Evolutionary conservation across 2,888 invertebrate species (phyloP), one percentile per base, ranked within the genome.

Genomic region (Drosophila neoperkinsi): DNA sequence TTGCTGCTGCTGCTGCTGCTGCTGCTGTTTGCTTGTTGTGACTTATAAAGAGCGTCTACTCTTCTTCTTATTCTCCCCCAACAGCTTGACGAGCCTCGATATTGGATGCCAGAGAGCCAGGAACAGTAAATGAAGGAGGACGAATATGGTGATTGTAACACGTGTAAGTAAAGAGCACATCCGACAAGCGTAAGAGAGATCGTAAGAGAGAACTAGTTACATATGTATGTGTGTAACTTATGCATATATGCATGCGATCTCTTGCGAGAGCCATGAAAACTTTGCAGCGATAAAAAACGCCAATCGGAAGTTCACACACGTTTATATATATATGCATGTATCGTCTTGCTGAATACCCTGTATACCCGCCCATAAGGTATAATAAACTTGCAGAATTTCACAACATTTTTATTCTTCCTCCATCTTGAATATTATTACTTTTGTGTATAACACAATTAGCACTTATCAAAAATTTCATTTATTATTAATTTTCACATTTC

Each of bases 61-160:
- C 46, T 64, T n/a, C 59, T 55, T 58, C 36, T 51, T 57, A 34
- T 52, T 36, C 36, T 67, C 51, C 28, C 60, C 55, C n/a, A 34
- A 56, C 51, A 73, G 72, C 64, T 58, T 58, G 74, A 81, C 73
- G 62, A 76, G 75, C 63, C 41, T 73, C 51, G 55, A 25, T 60
- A 56, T 73, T 88, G 79, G 66, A 88, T 81, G 90, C 79, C 84
- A 77, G 70, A 59, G 38, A 57, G 68, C 63, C 79, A 79, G 90
- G 84, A 82, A 71, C 86, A 91, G 93, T 93, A 93, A 93, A 93
- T 93, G 93, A 93, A 92, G 93, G 92, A 91, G 89, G 94, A 91
- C 90, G 94, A 95, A 94, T 94, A 96, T 96, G 96, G 96, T 96
- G 95, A 96, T 96, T 94, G 96, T 96, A 94, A 96, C 96, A 95